Evolutionary conservation across 2,113 vertebrate genomes (phyloP), one percentile per base, ranked within the genome.

Genomic region (Microtus pennsylvanicus): DNA sequence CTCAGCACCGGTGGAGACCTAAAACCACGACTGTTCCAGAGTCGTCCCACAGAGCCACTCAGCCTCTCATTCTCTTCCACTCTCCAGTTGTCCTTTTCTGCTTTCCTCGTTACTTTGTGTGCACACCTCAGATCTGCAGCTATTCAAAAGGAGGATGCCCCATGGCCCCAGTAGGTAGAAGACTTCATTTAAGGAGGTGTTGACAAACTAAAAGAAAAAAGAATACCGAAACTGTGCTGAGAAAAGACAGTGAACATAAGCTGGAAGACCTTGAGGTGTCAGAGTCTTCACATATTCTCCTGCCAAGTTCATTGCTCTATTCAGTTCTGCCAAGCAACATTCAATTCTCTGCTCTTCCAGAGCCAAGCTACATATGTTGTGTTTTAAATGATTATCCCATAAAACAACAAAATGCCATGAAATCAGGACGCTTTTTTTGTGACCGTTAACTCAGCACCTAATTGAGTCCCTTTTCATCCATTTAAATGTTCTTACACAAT

Each of bases 391-490:
- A 35, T 87, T 76, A 81, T 80, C 11, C 38, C 33, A 77, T 7
- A 90, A 83, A 95, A 63, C 24, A 14, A 91, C 22, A 93, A 94
- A 91, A 94, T 81, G 17, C 17, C 58, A 63, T 76, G 16, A 89
- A 96, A 89, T 93, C 28, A 74, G 21, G 65, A 4, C 7, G 52
- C 0, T 21, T 74, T 1, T 78, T 70, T 65, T 33, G 85, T 86
- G 55, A n/a, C 45, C 28, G 91, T 65, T 33, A 93, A 94, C 61
- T 81, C 76, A n/a, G 6, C 2, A 65, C 5, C 14, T 82, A 92
- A 90, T 93, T 82, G 76, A 74, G 7, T 42, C 65, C 8, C 38
- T 65, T 88, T 91, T 97, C 47, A 77, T 91, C 67, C 75, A 81
- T 72, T 72, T 88, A 85, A 90, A 82, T 75, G 2, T 72, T 91